A percentile compares a stretch with the other conserved stretches of the same genome.
phyloP scores from a whole-genome alignment of 2,888 invertebrate genomes.

The Watsonalla binaria region DNA sequence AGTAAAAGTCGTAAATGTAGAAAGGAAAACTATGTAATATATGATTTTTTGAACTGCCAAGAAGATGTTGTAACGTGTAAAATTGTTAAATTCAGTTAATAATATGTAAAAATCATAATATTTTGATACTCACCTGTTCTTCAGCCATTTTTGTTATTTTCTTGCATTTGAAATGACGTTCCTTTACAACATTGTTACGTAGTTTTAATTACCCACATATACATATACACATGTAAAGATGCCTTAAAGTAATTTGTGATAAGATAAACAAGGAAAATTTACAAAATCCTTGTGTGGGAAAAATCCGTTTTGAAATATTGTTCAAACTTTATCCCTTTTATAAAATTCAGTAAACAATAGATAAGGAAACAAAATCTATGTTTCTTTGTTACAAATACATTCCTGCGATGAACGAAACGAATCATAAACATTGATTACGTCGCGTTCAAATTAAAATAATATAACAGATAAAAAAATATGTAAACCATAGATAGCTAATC shows the following conservation, averaged over 20 bases:
- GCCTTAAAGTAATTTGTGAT: too few relatives aligned
- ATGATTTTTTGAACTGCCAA: background rate
- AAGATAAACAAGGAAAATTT: too few relatives aligned
- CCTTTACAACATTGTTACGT: conserved; percentile 22
- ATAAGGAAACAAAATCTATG: too few relatives aligned
- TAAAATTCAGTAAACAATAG: too few relatives aligned
- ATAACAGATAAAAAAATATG: background rate
- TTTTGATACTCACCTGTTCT: conserved; percentile 85
- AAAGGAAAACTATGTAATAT: background rate
- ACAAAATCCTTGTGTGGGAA: too few relatives aligned
- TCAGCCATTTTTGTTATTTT: conserved; percentile 86
- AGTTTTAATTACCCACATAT: too few relatives aligned
- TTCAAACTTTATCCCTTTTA: too few relatives aligned
- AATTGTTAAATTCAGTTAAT: conserved; percentile 53
- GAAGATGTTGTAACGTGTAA: background rate
- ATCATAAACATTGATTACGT: background rate
- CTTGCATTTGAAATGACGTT: conserved; percentile 70
- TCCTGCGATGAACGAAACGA: background rate
- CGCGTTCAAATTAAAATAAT: conserved; percentile 8
- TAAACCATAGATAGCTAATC: too few relatives aligned
- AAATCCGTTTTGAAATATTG: too few relatives aligned
- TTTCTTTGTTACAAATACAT: too few relatives aligned
- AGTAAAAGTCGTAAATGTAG: background rate
- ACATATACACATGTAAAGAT: too few relatives aligned
- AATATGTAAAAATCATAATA: conserved; percentile 52